Conservation (phyloP, 2,113 vertebrate genomes). For the Myotis brandtii region DNA sequence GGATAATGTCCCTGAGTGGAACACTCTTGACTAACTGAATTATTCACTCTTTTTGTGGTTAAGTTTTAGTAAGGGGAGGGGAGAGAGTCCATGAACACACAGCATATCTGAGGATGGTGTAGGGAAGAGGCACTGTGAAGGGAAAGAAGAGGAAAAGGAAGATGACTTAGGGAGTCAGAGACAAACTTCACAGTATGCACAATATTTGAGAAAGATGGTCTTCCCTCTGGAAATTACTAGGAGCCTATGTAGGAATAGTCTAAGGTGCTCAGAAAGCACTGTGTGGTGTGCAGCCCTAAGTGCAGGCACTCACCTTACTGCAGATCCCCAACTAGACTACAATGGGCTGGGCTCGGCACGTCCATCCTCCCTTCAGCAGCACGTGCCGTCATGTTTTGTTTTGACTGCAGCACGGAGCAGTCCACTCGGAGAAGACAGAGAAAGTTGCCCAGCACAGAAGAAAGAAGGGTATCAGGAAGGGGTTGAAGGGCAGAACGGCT, state of each 20-base stretch:
- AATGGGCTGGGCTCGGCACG: neutral
- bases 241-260: neutral
- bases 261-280: neutral
- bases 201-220: neutral
- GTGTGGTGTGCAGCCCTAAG: neutral
- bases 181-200: neutral
- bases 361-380: neutral
- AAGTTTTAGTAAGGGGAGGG: neutral
- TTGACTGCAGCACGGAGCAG: neutral
- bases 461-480: neutral
- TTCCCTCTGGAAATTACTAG: neutral
- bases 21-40: neutral
- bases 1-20: neutral
- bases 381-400: neutral
- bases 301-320: neutral
- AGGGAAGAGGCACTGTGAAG: neutral
- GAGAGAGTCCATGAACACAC: neutral
- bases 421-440: neutral
- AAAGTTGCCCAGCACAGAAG: neutral
- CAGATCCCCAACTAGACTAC: neutral
- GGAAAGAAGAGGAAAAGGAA: neutral
- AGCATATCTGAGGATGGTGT: neutral
- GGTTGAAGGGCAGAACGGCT: neutral
- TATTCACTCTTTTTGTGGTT: neutral
- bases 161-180: neutral